Evolutionary conservation across 2,888 invertebrate genomes (phyloP), one percentile per base, ranked within the genome.

Genomic region (Parnassius apollo): DNA sequence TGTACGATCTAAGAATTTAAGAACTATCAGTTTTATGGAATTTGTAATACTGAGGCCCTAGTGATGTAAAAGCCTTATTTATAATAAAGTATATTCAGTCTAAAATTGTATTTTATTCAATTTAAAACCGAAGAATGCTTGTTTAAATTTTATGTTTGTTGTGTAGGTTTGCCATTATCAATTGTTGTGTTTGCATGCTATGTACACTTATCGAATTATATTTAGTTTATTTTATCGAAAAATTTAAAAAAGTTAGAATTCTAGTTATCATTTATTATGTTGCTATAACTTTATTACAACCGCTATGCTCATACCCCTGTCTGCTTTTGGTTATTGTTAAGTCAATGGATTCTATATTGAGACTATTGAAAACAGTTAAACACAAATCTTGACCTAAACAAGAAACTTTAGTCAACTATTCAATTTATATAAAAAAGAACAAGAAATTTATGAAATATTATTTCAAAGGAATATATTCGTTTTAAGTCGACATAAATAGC

Each of bases 151-250:
- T 82, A 68, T 82, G 83, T 89, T 90, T 75, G 80, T 90, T 90
- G 91, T 91, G 87, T 82, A 90, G 90, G 91, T 91, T 91, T 91
- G 91, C 91, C 91, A 90, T 81, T 87, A 87, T 86, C 85, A 77
- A 70, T 72, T 59, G 48, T 76, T 81, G 68, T 77, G 74, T 81
- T 80, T 81, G 79, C 81, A 80, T 80, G 79, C 68, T 62, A 62
- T 61, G 57, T 64, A 42, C 12, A 57, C 2, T 68, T 59, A 59
- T 7, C 35, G 4, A 35, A 35, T 35, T 35, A 35, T 35, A 61
- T 66, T 66, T 64, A 63, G 64, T 61, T 66, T 59, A 57, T 35
- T 35, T 35, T 35, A 7, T 35, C 4, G 35, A 35, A 35, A 35
- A 35, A 35, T 35, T 35, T 35, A 4, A 35, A 7, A 35, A 35